Conservation (phyloP, 2,888 invertebrate genomes). For the Hydriomena furcata region DNA sequence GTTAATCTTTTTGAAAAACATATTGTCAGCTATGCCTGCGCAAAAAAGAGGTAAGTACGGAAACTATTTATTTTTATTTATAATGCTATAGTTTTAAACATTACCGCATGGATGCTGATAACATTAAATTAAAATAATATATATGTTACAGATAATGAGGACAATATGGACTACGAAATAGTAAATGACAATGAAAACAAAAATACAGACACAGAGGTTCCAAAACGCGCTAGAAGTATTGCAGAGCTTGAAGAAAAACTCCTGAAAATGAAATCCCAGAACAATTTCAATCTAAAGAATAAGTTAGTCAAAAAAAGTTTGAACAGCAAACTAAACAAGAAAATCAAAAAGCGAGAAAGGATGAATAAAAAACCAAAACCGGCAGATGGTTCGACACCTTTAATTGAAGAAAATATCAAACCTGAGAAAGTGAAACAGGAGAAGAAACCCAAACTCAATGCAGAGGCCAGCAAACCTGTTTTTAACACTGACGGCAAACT, state of each 20-base stretch:
- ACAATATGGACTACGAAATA: conserved; percentile 65
- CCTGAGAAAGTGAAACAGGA: conserved; percentile 35
- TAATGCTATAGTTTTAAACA: too few species aligned
- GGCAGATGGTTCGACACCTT: conserved; percentile 38
- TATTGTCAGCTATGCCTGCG: conserved; percentile 82
- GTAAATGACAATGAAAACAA: conserved; percentile 48
- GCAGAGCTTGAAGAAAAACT: conserved; percentile 86
- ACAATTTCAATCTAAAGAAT: conserved; percentile 85
- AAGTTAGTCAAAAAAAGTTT: conserved; percentile 87
- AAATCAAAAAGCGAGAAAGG: conserved; percentile 84
- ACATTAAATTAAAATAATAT: not conserved
- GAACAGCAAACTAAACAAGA: conserved; percentile 87
- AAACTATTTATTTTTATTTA: not conserved
- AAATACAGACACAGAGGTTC: conserved; percentile 53
- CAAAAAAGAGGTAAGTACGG: conserved; percentile 71
- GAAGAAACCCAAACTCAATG: conserved; percentile 66
- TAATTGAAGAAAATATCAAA: conserved; percentile 35
- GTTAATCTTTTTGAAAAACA: conserved; percentile 82
- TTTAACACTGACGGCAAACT: conserved; percentile 94
- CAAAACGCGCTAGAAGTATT: conserved; percentile 83
- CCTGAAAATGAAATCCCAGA: conserved; percentile 84
- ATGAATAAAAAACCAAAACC: conserved; percentile 56
- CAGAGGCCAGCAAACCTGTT: conserved; percentile 83
- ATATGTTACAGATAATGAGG: conserved; percentile 61
- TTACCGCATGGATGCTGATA: too few species aligned